phyloP scores from a whole-genome alignment of 1,140 invertebrate genomes.

The Drosophila elegans region DNA sequence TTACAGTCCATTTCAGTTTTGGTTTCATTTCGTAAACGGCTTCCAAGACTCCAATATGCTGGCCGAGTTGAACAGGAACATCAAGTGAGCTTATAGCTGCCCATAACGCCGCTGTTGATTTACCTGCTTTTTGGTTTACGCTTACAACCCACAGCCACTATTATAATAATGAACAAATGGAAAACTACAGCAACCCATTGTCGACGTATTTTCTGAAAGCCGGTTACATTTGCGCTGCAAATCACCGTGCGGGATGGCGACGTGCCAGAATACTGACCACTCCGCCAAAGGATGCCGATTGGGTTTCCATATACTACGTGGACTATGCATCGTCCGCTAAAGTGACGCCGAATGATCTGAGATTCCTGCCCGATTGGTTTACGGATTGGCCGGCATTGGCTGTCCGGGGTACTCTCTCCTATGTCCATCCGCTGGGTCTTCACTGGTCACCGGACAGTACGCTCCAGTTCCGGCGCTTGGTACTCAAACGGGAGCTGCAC shows the following conservation, averaged over 20 bases:
- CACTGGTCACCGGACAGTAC: conserved; percentile 30
- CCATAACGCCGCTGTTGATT: background rate
- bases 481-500: background rate
- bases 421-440: conserved; percentile 33
- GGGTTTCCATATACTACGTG: conserved; percentile 28
- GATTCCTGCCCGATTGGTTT: conserved; percentile 7
- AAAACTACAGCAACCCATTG: background rate
- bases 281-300: background rate
- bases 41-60: background rate
- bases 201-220: conserved; percentile 10
- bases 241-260: conserved; percentile 5
- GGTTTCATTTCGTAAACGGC: conserved; percentile 28
- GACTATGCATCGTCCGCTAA: conserved; percentile 34
- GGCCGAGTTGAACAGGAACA: background rate
- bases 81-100: conserved; percentile 16
- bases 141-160: background rate
- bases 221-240: conserved; percentile 34
- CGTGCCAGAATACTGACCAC: conserved; percentile 28
- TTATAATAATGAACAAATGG: background rate
- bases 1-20: conserved; percentile 61
- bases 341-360: background rate
- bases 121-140: background rate
- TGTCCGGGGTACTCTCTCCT: conserved; percentile 36
- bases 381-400: conserved; percentile 7
- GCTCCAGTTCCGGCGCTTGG: background rate